Evolutionary conservation across 2,888 invertebrate genomes (phyloP).

Genomic region (Baronia brevicornis): DNA sequence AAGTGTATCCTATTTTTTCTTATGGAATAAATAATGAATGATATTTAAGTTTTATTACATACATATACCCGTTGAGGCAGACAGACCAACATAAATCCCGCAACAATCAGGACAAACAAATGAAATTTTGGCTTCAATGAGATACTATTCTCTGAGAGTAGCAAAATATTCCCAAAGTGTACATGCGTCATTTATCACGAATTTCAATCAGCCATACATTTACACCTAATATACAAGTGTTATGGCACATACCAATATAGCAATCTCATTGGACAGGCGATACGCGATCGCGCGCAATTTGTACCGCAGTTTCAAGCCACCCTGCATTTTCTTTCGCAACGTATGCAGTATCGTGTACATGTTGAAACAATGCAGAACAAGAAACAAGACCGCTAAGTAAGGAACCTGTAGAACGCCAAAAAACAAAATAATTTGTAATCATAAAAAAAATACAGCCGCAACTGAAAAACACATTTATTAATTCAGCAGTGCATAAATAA

Average conservation of each 20-base stretch:
- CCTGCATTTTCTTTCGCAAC: constrained; percentile 87
- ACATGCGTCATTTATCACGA: no score
- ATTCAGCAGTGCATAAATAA: constrained; percentile 28
- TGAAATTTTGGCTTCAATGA: no score
- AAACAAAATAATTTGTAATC: constrained; percentile 41
- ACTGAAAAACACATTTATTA: constrained; percentile 59
- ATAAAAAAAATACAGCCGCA: constrained; percentile 34
- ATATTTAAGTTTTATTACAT: no score
- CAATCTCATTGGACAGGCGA: constrained; percentile 61
- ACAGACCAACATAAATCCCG: no score
- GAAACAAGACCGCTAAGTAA: constrained; percentile 88
- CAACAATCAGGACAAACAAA: no score
- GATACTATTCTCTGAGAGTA: no score
- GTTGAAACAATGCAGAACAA: constrained; percentile 92
- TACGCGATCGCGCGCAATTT: constrained; percentile 72
- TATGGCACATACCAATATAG: constrained; percentile 44
- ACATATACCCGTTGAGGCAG: no score
- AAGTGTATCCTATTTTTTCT: no score
- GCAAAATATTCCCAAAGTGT: no score
- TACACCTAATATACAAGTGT: no score
- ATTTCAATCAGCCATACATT: no score
- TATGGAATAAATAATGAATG: no score
- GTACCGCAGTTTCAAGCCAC: constrained; percentile 76
- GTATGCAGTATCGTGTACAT: constrained; percentile 89
- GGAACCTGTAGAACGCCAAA: constrained; percentile 78